These are phyloP conservation scores for Temnopleurus reevesii DNA, from an alignment of 53 echinoderm and acorn worm genomes.

Conservation along the genomic window DNA sequence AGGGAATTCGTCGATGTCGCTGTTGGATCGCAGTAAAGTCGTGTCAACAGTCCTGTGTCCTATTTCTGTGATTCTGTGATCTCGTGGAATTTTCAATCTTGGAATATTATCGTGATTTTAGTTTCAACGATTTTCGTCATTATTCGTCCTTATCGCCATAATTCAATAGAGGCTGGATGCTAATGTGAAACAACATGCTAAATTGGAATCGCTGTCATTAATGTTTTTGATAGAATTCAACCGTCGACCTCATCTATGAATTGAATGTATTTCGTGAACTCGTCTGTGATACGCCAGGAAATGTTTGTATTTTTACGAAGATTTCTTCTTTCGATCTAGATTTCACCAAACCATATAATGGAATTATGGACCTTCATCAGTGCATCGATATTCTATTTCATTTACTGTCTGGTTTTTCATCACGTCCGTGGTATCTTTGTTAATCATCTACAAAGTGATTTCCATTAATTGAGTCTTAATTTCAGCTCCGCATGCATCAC, in stretches of 20 bases:
- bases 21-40: neutral
- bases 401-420: too few relatives aligned
- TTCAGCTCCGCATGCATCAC: too few relatives aligned
- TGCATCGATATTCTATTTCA: too few relatives aligned
- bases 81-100: neutral
- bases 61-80: slow-evolving; percentile 13
- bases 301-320: too few relatives aligned
- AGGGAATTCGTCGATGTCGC: neutral
- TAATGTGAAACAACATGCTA: neutral
- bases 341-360: too few relatives aligned
- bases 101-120: neutral
- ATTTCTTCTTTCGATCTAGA: too few relatives aligned
- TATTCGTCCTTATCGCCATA: neutral
- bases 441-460: too few relatives aligned
- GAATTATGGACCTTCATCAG: too few relatives aligned
- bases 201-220: neutral
- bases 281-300: too few relatives aligned
- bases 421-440: too few relatives aligned
- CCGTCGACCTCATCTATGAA: neutral
- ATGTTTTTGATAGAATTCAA: neutral
- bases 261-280: neutral
- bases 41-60: neutral
- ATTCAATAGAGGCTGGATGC: neutral
- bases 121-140: neutral
- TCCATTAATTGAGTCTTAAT: too few relatives aligned